These are phyloP conservation scores for Chaetoderma sp. DNA, from an alignment of 2,888 invertebrate species.

Conservation along the genomic window DNA sequence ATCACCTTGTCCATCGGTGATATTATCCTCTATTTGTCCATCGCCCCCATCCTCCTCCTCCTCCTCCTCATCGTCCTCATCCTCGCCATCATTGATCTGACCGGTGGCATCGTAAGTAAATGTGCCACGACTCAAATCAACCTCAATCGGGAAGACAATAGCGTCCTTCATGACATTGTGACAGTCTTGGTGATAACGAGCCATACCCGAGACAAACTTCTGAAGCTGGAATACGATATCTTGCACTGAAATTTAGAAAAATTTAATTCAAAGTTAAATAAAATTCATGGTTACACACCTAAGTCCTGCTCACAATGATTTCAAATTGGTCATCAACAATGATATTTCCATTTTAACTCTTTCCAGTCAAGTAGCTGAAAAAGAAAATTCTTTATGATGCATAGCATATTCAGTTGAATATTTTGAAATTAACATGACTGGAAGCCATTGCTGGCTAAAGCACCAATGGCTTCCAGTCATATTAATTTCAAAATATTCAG, in stretches of 20 bases:
- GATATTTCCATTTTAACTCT: no score
- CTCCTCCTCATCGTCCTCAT: slow-evolving; percentile 65
- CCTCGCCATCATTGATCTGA: slow-evolving; percentile 63
- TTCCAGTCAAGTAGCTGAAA: no score
- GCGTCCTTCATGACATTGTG: slow-evolving; percentile 80
- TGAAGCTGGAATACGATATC: slow-evolving; percentile 84
- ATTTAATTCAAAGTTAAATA: no score
- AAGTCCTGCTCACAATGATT: neutral
- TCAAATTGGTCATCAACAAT: neutral
- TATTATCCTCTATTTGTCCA: no score
- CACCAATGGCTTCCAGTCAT: no score
- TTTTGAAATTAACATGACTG: no score
- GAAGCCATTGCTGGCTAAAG: no score
- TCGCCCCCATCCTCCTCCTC: slow-evolving; percentile 37
- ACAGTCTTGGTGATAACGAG: slow-evolving; percentile 81
- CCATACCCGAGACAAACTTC: slow-evolving; percentile 86
- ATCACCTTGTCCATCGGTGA: no score
- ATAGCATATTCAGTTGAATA: no score
- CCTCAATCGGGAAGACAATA: slow-evolving; percentile 91
- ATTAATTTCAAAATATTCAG: no score
- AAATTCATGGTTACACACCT: neutral
- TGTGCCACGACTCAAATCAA: slow-evolving; percentile 90
- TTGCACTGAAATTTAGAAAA: slow-evolving; percentile 75
- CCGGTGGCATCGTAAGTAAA: slow-evolving; percentile 78
- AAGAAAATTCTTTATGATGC: no score